phyloP scores from a whole-genome alignment of 1,140 invertebrate genomes.

The Leptestheria dahalacensis region DNA sequence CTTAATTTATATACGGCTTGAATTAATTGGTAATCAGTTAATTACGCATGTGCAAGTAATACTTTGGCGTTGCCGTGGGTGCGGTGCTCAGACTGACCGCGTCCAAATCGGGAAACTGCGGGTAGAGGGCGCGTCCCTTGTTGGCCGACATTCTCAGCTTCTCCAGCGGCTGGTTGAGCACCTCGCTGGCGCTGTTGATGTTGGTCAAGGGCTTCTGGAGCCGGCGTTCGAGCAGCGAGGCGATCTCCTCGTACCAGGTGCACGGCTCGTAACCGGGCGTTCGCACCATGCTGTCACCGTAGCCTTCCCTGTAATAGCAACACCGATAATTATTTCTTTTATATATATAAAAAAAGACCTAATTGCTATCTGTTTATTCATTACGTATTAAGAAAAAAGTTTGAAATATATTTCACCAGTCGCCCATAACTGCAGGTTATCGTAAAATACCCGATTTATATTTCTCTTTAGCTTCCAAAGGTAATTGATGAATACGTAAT shows the following conservation, averaged over 20 bases:
- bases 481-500: too few species aligned
- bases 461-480: too few species aligned
- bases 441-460: too few species aligned
- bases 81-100: slow-evolving; percentile 58
- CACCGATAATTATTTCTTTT: slow-evolving; percentile 18
- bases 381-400: too few species aligned
- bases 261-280: slow-evolving; percentile 63
- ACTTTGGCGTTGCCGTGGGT: slow-evolving; percentile 31
- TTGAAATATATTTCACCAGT: too few species aligned
- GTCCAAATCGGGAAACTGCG: slow-evolving; percentile 60
- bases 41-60: too few species aligned
- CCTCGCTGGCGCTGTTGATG: neutral
- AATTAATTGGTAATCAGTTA: too few species aligned
- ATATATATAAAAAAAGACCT: slow-evolving; percentile 15
- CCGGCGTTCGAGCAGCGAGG: slow-evolving; percentile 51
- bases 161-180: neutral
- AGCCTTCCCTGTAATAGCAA: slow-evolving; percentile 32
- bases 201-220: slow-evolving; percentile 39
- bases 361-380: too few species aligned
- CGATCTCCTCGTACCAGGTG: slow-evolving; percentile 49
- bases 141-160: neutral
- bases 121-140: slow-evolving; percentile 22
- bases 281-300: slow-evolving; percentile 56
- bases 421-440: too few species aligned
- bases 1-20: too few species aligned